Conservation (phyloP, 2,797 vertebrate species). For the Parauchenoglanis punctatus region DNA sequence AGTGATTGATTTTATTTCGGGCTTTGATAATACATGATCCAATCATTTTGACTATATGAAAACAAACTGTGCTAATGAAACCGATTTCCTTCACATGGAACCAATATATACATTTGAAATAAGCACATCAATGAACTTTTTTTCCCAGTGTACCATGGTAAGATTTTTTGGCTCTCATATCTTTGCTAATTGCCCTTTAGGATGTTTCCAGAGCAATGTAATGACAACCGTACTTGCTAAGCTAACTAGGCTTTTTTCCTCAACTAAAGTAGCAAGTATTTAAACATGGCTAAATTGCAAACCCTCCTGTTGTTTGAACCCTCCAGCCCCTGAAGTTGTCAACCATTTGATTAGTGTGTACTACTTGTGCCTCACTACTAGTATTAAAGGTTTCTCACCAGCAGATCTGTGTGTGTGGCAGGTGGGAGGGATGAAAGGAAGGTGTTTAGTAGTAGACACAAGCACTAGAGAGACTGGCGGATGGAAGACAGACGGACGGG, state of each 20-base stretch:
- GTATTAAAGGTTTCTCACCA: background rate
- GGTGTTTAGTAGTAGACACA: constrained; percentile 5
- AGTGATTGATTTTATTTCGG: background rate
- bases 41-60: background rate
- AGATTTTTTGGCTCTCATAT: background rate
- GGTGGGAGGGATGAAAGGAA: background rate
- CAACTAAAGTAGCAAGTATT: background rate
- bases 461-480: constrained; percentile 8
- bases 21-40: background rate
- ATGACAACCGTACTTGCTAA: background rate
- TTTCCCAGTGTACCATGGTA: too few relatives aligned
- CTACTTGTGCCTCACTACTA: background rate
- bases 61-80: background rate
- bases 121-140: background rate
- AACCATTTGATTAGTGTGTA: background rate
- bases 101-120: background rate
- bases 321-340: background rate
- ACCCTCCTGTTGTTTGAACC: background rate
- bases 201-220: background rate
- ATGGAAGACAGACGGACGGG: constrained; percentile 1
- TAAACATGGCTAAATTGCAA: background rate
- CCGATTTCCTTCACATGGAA: too few relatives aligned
- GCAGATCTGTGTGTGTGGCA: background rate
- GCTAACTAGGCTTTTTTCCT: background rate
- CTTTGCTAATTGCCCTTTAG: background rate